Base-by-base conservation (phyloP, 2,797 vertebrate species). In the Cyprinella venusta region DNA sequence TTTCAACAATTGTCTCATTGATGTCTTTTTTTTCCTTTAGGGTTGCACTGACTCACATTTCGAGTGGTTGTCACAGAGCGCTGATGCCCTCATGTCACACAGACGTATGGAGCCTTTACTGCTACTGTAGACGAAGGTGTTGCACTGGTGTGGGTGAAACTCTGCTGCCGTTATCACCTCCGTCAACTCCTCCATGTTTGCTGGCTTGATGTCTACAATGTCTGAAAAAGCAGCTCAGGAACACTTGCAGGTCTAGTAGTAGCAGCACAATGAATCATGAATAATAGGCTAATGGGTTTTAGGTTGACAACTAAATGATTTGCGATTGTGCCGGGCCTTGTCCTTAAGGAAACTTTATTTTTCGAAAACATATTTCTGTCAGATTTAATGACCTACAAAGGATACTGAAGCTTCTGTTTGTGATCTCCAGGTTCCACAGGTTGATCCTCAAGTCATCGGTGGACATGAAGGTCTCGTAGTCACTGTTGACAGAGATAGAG, bases 51-150 rank as follows among this genome's bases (percentile, higher is more conserved):
- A 84, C 90, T 90, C 52, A 91, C 90, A 90, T 86, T 91, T 91
- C 54, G 88, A 90, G 83, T 91, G 90, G 86, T 87, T 90, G 87
- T 91, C 90, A 3, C 90, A 91, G 63, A 91, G 89, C 0, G 90
- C 90, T 0, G 90, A 61, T 0, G 88, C 93, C 87, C 98, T 94
- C 98, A 99, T 99, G 94, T 99, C 98, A 54, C 98, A 99, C 87
- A 99, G 96, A 38, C 98, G 96, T 94, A 99, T 97, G 30, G 98
- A 99, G 86, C 98, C 98, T 90, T 99, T 99, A 95, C 98, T 99
- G 96, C 98, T 99, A 95, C 97, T 99, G 95, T 99, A 99, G 89
- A 98, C 98, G 0, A 99, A 99, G 81, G 96, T 98, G 94, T 99
- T 97, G 95, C 98, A 99, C 85, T 99, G 96, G 89, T 98, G 95